Evolutionary conservation across 1,140 invertebrate species (phyloP).

Genomic region (Metopolophium dirhodum): DNA sequence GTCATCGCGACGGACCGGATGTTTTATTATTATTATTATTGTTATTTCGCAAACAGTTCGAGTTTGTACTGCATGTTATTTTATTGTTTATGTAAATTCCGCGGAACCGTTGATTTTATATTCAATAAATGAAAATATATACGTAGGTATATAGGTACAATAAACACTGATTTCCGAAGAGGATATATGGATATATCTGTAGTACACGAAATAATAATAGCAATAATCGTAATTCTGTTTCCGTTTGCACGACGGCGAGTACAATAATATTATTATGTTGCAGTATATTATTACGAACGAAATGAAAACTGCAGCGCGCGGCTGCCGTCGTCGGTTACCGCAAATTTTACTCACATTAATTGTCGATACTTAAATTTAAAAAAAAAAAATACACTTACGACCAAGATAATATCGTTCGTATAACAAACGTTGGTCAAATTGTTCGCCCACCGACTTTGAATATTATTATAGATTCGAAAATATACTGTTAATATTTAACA

Average conservation of each 20-base stretch:
- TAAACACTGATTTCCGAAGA: background rate
- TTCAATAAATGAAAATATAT: background rate
- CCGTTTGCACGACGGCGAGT: background rate
- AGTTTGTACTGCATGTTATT: background rate
- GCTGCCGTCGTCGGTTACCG: background rate
- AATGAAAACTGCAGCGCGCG: background rate
- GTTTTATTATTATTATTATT: slow-evolving; percentile 19
- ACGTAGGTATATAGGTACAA: background rate
- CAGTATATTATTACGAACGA: background rate
- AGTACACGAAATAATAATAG: background rate
- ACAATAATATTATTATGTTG: background rate
- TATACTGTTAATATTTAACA: background rate
- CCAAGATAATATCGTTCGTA: too few species aligned
- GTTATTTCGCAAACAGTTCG: slow-evolving; percentile 5
- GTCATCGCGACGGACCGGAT: background rate
- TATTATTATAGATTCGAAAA: background rate
- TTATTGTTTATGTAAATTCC: slow-evolving; percentile 32
- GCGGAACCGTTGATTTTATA: slow-evolving; percentile 1
- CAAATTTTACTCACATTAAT: background rate
- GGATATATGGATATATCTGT: background rate
- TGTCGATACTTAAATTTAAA: background rate
- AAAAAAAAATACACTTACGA: background rate
- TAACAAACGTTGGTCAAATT: too few species aligned
- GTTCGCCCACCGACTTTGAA: background rate
- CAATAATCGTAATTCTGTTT: background rate